phyloP scores from a whole-genome alignment of 2,113 vertebrate genomes.

The Synodontis membranacea region DNA sequence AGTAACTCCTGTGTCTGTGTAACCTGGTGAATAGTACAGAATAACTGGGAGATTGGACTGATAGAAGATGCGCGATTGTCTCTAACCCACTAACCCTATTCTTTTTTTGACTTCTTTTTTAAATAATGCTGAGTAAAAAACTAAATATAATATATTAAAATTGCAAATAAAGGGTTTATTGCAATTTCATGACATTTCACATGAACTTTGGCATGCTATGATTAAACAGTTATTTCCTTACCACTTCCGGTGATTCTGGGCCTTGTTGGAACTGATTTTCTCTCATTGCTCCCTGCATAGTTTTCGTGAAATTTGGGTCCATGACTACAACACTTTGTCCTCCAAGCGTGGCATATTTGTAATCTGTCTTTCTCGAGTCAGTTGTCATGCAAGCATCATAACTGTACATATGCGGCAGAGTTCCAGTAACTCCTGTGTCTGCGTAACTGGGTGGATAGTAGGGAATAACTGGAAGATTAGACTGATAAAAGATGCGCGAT shows the following conservation, averaged over 20 bases:
- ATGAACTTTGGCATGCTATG: too few relatives aligned
- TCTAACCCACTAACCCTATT: too few relatives aligned
- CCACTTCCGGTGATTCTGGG: slow-evolving; percentile 9
- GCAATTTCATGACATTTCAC: too few relatives aligned
- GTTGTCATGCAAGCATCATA: slow-evolving; percentile 65
- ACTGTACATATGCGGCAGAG: slow-evolving; percentile 40
- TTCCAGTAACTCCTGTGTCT: slow-evolving; percentile 49
- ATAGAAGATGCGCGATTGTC: too few relatives aligned
- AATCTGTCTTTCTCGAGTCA: slow-evolving; percentile 72
- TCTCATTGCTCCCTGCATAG: background rate
- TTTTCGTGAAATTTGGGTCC: background rate
- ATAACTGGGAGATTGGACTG: too few relatives aligned
- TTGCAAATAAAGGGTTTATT: too few relatives aligned
- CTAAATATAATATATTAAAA: too few relatives aligned
- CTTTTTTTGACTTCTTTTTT: too few relatives aligned
- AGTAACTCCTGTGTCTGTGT: too few relatives aligned
- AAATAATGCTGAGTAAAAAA: too few relatives aligned
- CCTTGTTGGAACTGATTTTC: background rate
- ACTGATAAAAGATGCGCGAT: slow-evolving; percentile 35
- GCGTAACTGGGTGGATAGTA: slow-evolving; percentile 39
- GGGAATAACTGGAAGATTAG: slow-evolving; percentile 46
- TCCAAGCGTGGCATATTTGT: slow-evolving; percentile 47
- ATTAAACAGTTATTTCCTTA: slow-evolving; percentile 26
- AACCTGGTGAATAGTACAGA: too few relatives aligned
- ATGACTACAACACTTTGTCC: slow-evolving; percentile 45